A percentile compares a stretch with the other conserved stretches of the same genome.
These are phyloP conservation scores for Falco punctatus DNA, from an alignment of 2,113 vertebrate species.

Conservation along the genomic window DNA sequence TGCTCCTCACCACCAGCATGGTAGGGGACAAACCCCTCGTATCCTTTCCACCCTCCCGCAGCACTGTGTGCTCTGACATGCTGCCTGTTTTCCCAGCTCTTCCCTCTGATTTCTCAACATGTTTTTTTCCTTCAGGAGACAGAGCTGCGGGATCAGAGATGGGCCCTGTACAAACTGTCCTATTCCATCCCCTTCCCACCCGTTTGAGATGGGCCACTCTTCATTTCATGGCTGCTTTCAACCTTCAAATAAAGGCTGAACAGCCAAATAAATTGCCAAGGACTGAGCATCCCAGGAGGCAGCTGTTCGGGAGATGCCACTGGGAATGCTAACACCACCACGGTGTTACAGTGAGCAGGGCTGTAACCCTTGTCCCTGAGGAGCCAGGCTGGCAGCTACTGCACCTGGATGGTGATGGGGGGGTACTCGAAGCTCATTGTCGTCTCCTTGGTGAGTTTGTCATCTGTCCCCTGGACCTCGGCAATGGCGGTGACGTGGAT, in stretches of 20 bases:
- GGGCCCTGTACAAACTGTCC: not conserved
- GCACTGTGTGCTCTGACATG: not conserved
- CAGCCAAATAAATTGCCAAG: not conserved
- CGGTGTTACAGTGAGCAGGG: not conserved
- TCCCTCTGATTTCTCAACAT: not conserved
- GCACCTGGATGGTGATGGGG: slow-evolving; percentile 70
- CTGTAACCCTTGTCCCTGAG: not conserved
- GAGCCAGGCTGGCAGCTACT: not conserved
- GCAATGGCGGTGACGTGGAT: slow-evolving; percentile 43
- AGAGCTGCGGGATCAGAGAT: not conserved
- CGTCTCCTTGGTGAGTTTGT: slow-evolving; percentile 47
- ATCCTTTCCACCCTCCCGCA: fast-evolving
- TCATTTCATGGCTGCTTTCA: not conserved
- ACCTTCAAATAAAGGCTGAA: not conserved
- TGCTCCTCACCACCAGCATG: not conserved
- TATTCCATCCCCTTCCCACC: not conserved
- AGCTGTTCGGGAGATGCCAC: not conserved
- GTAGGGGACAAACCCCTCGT: not conserved
- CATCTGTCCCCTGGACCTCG: not conserved
- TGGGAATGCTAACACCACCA: not conserved
- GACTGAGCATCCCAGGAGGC: not conserved
- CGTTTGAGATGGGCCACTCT: not conserved
- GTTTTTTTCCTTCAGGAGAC: not conserved
- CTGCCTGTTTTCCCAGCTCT: not conserved
- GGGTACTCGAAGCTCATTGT: slow-evolving; percentile 56